These are phyloP conservation scores for Emys orbicularis DNA, from an alignment of 2,797 vertebrate genomes.

Conservation along the genomic window DNA sequence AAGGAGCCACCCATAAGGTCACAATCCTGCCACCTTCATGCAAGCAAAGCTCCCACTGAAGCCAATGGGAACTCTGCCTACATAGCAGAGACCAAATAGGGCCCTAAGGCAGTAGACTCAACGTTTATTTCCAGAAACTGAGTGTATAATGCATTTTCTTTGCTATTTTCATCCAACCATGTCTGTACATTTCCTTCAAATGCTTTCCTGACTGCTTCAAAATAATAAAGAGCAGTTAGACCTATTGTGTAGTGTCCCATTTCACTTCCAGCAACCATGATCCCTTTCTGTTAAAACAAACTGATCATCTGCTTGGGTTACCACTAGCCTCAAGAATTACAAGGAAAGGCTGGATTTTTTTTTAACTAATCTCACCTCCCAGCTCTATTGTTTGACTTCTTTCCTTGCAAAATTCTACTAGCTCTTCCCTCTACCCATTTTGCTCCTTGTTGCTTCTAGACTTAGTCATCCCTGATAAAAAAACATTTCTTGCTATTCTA, in stretches of 20 bases:
- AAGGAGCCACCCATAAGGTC: neutral
- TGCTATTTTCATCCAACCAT: neutral
- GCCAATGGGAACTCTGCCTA: neutral
- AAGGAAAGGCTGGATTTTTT: neutral
- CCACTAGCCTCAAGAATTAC: neutral
- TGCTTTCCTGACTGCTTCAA: neutral
- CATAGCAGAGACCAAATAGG: neutral
- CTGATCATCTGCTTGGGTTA: neutral
- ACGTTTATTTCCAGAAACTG: neutral
- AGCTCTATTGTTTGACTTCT: neutral
- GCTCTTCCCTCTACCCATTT: slow-evolving; percentile 1
- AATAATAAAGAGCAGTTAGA: neutral
- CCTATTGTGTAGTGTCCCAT: neutral
- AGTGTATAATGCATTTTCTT: neutral
- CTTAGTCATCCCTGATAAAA: neutral
- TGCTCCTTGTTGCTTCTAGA: neutral
- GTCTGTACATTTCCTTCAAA: neutral
- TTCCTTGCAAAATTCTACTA: neutral
- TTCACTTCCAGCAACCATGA: neutral
- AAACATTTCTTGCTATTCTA: neutral
- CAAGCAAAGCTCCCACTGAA: neutral
- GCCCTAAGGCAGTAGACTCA: neutral
- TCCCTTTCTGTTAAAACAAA: neutral
- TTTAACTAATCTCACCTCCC: neutral
- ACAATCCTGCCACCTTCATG: neutral